phyloP scores from a whole-genome alignment of 2,797 vertebrate species.

The Lemur catta region DNA sequence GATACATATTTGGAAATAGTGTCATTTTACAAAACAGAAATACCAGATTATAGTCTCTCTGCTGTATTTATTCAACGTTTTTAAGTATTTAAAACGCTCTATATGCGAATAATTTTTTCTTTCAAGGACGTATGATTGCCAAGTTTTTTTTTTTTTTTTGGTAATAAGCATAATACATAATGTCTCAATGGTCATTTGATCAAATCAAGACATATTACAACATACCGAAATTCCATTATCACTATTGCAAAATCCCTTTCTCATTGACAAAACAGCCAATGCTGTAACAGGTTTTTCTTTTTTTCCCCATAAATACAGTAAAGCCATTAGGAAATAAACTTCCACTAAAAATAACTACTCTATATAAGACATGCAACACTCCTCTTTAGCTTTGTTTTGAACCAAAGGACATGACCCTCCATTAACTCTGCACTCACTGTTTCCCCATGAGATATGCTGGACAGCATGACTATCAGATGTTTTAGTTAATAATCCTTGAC shows the following conservation, averaged over 20 bases:
- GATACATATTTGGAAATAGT: background rate
- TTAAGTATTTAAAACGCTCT: background rate
- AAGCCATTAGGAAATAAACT: background rate
- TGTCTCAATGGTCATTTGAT: background rate
- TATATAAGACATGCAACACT: background rate
- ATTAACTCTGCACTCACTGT: background rate
- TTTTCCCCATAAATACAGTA: background rate
- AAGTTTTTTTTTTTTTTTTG: background rate
- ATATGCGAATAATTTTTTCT: background rate
- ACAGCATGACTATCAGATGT: background rate
- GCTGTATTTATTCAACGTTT: background rate
- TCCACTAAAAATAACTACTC: background rate
- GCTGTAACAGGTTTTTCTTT: background rate
- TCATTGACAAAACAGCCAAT: background rate
- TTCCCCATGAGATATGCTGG: background rate
- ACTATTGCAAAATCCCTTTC: conserved; percentile 39
- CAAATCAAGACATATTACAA: conserved; percentile 31
- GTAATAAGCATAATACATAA: background rate
- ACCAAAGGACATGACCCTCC: background rate
- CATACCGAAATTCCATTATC: background rate
- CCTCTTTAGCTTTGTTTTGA: conserved; percentile 5
- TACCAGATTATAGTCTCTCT: background rate
- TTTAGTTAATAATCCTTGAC: conserved; percentile 49
- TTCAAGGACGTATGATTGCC: background rate
- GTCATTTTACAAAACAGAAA: background rate